Conservation (phyloP, 2,113 vertebrate genomes). For the Ptychochromis oligacanthus region DNA sequence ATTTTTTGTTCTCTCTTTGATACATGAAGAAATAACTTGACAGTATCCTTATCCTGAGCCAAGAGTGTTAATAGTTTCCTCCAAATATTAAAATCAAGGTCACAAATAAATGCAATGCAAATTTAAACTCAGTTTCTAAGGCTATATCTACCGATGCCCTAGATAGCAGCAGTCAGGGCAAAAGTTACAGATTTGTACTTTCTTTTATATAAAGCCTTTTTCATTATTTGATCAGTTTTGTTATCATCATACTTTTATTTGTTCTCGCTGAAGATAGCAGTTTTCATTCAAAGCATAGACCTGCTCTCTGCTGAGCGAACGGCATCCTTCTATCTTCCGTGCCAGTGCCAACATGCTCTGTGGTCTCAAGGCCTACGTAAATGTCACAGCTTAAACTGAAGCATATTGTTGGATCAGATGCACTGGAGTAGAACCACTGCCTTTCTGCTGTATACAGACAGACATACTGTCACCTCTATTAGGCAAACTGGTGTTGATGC, state of each 20-base stretch:
- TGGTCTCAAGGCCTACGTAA: slow-evolving; percentile 41
- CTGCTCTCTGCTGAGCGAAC: not conserved
- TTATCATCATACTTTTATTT: slow-evolving; percentile 24
- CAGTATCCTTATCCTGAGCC: no score
- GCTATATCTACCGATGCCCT: not conserved
- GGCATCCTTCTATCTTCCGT: slow-evolving; percentile 16
- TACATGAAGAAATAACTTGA: not conserved
- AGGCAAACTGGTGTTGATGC: slow-evolving; percentile 46
- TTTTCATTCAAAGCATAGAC: slow-evolving; percentile 33
- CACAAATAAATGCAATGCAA: not conserved
- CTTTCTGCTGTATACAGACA: slow-evolving; percentile 40
- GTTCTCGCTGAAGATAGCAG: slow-evolving; percentile 21
- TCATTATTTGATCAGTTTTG: slow-evolving; percentile 15
- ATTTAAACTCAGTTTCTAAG: not conserved
- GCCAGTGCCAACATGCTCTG: slow-evolving; percentile 6
- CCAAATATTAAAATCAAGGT: not conserved
- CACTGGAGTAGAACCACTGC: slow-evolving; percentile 46
- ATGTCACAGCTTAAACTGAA: slow-evolving; percentile 57
- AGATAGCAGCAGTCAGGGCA: not conserved
- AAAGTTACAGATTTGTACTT: not conserved
- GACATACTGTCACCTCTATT: slow-evolving; percentile 39
- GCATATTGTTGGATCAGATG: slow-evolving; percentile 63
- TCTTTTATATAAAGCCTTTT: not conserved
- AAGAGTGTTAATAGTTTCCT: not conserved
- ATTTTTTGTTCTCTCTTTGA: not conserved